phyloP scores from a whole-genome alignment of 2,113 vertebrate genomes.

The Ivindomyrus marchei region DNA sequence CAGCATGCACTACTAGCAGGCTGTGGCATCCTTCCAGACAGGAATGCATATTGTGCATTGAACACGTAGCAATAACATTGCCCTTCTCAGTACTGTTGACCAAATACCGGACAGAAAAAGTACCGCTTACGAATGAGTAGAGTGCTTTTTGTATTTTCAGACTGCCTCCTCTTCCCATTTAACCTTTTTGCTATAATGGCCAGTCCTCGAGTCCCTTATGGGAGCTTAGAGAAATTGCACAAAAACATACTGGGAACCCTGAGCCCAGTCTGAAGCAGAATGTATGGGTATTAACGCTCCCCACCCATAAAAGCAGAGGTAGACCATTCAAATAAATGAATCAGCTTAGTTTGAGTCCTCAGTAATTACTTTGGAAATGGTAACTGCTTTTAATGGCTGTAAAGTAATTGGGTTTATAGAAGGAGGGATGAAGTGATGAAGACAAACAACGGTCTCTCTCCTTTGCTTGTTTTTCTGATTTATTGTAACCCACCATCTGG shows the following conservation, averaged over 20 bases:
- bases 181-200: background rate
- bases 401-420: background rate
- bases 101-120: background rate
- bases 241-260: background rate
- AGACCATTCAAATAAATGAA: background rate
- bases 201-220: background rate
- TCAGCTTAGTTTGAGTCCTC: background rate
- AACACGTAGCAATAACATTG: conserved; percentile 57
- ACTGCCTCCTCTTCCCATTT: background rate
- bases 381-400: background rate
- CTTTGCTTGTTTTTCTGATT: background rate
- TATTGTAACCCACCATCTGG: background rate
- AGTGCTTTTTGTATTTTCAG: background rate
- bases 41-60: conserved; percentile 21
- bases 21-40: background rate
- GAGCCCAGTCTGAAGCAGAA: background rate
- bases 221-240: background rate
- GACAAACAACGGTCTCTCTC: background rate
- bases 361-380: background rate
- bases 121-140: background rate
- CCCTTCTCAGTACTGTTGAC: conserved; percentile 30
- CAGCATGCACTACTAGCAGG: background rate
- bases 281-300: background rate
- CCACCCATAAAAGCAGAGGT: background rate
- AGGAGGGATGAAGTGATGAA: background rate